Conservation (phyloP, 2,113 vertebrate genomes). For the Laticauda laticaudata region DNA sequence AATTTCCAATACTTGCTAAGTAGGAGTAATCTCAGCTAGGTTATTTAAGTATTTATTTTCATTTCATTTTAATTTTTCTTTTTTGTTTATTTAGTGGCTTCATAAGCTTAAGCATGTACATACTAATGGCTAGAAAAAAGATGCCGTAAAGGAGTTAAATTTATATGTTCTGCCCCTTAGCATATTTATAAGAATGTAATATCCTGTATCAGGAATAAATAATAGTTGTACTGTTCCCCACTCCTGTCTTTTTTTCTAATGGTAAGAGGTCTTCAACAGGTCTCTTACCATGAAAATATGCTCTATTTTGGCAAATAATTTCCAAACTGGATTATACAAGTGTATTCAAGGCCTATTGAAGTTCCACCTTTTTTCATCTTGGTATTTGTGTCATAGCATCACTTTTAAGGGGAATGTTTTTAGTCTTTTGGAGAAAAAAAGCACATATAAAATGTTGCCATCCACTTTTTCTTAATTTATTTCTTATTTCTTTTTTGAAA, state of each 20-base stretch:
- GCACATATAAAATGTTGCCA: conserved; percentile 7
- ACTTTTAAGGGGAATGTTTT: background rate
- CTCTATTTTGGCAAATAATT: background rate
- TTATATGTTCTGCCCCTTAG: background rate
- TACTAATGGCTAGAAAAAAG: background rate
- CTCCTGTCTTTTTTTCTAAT: background rate
- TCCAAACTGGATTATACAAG: conserved; percentile 13
- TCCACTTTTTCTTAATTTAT: conserved; percentile 34
- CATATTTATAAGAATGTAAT: fast-evolving
- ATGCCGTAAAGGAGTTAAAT: background rate
- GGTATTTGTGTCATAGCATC: conserved; percentile 16
- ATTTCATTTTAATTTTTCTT: background rate
- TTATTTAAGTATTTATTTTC: background rate
- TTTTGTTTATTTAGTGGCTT: background rate
- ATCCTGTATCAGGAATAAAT: background rate
- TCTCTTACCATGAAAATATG: background rate
- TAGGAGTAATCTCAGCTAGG: background rate
- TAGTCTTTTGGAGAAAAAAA: conserved; percentile 25
- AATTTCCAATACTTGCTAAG: background rate
- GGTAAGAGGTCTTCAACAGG: background rate
- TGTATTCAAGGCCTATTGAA: background rate
- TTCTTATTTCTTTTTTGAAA: conserved; percentile 57
- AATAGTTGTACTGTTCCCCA: background rate
- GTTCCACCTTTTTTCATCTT: conserved; percentile 5
- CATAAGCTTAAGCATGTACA: background rate